Conservation (phyloP, 2,113 vertebrate species). For the Ranitomeya variabilis region DNA sequence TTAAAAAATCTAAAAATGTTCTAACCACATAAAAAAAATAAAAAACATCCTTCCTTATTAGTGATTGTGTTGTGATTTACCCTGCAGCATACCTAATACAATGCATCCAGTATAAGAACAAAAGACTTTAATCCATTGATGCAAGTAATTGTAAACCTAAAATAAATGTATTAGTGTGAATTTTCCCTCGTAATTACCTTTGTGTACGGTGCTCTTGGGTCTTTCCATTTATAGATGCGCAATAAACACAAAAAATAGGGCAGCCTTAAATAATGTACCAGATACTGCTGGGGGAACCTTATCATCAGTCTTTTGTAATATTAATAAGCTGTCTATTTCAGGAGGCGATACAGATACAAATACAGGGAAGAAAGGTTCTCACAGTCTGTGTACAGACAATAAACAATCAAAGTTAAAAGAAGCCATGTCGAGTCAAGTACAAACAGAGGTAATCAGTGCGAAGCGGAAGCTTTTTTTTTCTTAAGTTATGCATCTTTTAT, state of each 20-base stretch:
- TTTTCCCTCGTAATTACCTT: slow-evolving; percentile 13
- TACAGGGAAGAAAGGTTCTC: neutral
- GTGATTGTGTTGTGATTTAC: neutral
- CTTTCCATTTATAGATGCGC: slow-evolving; percentile 31
- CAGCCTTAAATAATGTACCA: slow-evolving; percentile 15
- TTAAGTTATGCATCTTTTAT: neutral
- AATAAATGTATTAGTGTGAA: slow-evolving; percentile 33
- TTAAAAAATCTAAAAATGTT: no score
- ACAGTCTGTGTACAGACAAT: neutral
- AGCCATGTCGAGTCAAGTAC: neutral
- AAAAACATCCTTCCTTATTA: no score
- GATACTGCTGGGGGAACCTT: neutral
- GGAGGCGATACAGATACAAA: neutral
- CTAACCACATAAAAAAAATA: no score
- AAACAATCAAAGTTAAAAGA: neutral
- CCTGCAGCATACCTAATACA: neutral
- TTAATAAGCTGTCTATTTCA: slow-evolving; percentile 14
- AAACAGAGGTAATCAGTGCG: neutral
- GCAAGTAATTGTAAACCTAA: neutral
- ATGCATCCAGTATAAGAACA: neutral
- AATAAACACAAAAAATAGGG: slow-evolving; percentile 30
- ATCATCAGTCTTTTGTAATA: slow-evolving; percentile 22
- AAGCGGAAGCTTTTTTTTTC: neutral
- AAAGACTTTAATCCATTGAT: slow-evolving; percentile 9
- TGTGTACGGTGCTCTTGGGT: slow-evolving; percentile 19